Evolutionary conservation across 2,797 vertebrate species (phyloP), one percentile per base, ranked within the genome.

Genomic region (Enteromius paludinosus): DNA sequence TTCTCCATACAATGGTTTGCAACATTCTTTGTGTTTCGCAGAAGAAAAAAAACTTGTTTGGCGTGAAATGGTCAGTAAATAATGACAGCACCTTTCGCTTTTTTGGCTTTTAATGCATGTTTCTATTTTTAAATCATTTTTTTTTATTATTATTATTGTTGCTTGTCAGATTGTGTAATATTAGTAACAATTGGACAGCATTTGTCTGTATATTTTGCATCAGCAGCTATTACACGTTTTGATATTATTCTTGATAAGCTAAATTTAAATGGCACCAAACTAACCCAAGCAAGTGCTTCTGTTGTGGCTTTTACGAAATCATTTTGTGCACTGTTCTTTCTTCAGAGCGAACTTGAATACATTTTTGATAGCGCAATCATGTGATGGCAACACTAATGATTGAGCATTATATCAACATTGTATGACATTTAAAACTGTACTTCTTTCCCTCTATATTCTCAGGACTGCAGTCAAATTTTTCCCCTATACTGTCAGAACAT

Each of bases 171-270:
- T 70, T 59, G 9, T 59, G 10, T n/a, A 25, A 70, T 28, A 18
- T 28, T 10, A 23, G 4, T 45, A 2, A 49, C 15, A 0, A 18
- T 71, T 70, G 18, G 43, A 70, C 68, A 70, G 68, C 14, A 7
- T 33, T 33, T 52, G 70, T 4, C 68, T 70, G 1, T 45, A 25
- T 70, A 15, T 52, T 72, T 72, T 52, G 69, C 25, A 72, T 72
- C 17, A 30, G 3, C 25, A 47, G 17, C 10, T 12, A 20, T 72
- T 9, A 11, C 17, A 30, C 30, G 25, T 33, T 72, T 28, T 49
- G 45, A 49, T 30, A 14, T 52, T 47, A 5, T 52, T 18, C n/a
- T 52, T 30, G 28, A n/a, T 11, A 35, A 35, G 70, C 0, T 2
- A 33, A 49, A 49, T 71, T 49, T 49, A 30, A 72, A 35, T n/a